These are phyloP conservation scores for Choristoneura fumiferana DNA, from an alignment of 1,140 invertebrate genomes.

Conservation along the genomic window DNA sequence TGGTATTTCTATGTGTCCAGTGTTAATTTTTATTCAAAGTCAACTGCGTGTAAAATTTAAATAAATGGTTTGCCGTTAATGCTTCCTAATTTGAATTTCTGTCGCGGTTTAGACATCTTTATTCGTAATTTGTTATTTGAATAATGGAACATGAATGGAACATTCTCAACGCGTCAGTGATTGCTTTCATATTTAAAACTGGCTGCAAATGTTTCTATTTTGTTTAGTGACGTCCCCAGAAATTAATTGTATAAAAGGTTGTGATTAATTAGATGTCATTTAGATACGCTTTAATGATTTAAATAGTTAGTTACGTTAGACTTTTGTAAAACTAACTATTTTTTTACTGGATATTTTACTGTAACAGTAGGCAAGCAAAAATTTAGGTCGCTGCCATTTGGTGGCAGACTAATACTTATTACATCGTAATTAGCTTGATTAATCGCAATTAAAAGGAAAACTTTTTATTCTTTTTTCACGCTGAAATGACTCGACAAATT, in stretches of 20 bases:
- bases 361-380: too few species aligned
- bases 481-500: too few species aligned
- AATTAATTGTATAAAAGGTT: constrained; percentile 8
- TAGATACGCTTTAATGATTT: not conserved
- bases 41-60: constrained; percentile 73
- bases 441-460: too few species aligned
- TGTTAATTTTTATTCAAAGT: constrained; percentile 52
- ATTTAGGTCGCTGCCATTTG: too few species aligned
- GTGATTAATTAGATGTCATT: constrained; percentile 6
- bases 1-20: constrained; percentile 9
- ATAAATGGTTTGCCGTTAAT: constrained; percentile 63
- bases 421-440: too few species aligned
- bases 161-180: constrained; percentile 40
- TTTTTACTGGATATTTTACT: too few species aligned
- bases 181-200: constrained; percentile 55
- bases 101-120: constrained; percentile 69
- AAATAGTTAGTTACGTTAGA: too few species aligned
- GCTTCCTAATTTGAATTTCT: constrained; percentile 62
- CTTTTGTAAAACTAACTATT: too few species aligned
- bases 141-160: constrained; percentile 42
- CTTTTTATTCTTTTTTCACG: too few species aligned
- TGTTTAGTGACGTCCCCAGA: not conserved
- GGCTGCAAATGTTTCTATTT: constrained; percentile 28
- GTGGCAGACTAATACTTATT: too few species aligned
- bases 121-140: constrained; percentile 55